Base-by-base conservation (phyloP, 2,113 vertebrate species). In the Nyctereutes procyonoides region DNA sequence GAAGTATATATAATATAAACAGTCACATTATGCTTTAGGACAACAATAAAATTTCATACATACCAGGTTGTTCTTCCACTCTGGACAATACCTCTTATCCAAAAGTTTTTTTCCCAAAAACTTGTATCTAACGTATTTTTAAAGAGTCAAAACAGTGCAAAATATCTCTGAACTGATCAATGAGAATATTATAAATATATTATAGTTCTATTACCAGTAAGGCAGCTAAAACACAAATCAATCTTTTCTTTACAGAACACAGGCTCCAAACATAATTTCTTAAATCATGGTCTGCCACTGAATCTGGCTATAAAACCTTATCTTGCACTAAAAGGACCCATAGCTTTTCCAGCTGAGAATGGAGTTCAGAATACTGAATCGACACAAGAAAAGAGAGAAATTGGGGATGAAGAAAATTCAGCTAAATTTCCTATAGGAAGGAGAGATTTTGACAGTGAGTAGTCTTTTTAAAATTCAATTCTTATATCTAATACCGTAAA, bases 401-500 rank as follows among this genome's bases (percentile, higher is more conserved):
- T 95, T 63, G 97, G 90, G 53, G 98, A 98, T 86, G 98, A 98
- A 98, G 98, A 99, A 98, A 98, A 99, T 81, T 97, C 98, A 91
- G 97, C 97, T 98, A 99, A 99, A 95, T 98, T 99, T 91, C 98
- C 99, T 28, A 98, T 99, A 95, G 98, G 98, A 98, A 99, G 99
- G 97, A 98, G 98, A 98, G 99, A 99, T 98, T 98, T 99, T 92
- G 99, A 99, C 96, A 98, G 99, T 99, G 98, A 99, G 99, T 98
- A 95, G 73, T 83, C 93, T 97, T 97, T 94, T 90, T 11, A 73
- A 96, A 94, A 87, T 90, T 93, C 38, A 95, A 92, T 95, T 92
- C 43, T 87, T 95, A 9, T 14, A 88, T 90, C 24, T 92, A 86
- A 80, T 65, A 80, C n/a, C 48, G 65, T 91, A 82, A 88, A 74